Evolutionary conservation across 2,888 invertebrate genomes (phyloP).

Genomic region (Tineola bisselliella): DNA sequence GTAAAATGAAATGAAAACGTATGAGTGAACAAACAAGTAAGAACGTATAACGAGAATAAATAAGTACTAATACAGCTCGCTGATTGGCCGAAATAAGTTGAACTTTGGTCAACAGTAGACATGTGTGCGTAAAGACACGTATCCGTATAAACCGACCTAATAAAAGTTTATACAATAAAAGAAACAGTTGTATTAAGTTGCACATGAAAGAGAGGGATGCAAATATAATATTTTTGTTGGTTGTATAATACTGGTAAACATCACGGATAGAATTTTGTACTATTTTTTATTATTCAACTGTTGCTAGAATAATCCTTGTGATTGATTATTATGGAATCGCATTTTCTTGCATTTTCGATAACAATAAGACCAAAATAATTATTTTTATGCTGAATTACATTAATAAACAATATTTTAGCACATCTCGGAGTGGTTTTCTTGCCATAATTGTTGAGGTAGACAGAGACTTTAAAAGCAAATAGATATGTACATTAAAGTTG

Average conservation of each 20-base stretch:
- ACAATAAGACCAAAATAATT: too few relatives aligned
- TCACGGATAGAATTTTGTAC: neutral
- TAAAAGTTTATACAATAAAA: neutral
- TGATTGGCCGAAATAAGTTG: neutral
- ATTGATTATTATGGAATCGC: too few relatives aligned
- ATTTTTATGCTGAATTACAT: too few relatives aligned
- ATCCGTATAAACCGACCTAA: neutral
- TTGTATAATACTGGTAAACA: neutral
- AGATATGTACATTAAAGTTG: too few relatives aligned
- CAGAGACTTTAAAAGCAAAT: too few relatives aligned
- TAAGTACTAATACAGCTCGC: neutral
- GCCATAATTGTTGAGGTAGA: too few relatives aligned
- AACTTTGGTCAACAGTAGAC: neutral
- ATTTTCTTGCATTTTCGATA: too few relatives aligned
- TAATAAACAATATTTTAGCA: too few relatives aligned
- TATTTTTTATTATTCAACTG: neutral
- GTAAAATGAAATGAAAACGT: neutral
- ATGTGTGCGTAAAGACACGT: neutral
- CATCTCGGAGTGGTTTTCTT: too few relatives aligned
- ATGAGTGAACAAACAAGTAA: neutral
- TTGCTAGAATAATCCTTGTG: too few relatives aligned
- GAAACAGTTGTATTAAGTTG: neutral
- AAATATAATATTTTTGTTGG: neutral
- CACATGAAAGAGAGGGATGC: neutral
- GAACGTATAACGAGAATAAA: neutral